Base-by-base conservation (phyloP, 2,888 invertebrate species). In the Melieria crassipennis region DNA sequence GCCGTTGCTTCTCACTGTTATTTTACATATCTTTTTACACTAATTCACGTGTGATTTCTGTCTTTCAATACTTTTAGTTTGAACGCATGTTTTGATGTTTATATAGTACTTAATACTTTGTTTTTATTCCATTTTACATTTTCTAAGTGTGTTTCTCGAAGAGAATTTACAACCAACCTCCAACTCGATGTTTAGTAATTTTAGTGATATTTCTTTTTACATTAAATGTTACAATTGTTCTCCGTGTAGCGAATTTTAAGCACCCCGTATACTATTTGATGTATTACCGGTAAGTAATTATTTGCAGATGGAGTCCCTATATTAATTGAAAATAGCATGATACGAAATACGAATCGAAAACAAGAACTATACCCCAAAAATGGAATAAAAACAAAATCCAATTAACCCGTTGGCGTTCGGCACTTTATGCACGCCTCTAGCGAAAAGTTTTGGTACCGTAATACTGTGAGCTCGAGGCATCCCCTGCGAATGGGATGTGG, bases 221-320 rank as follows among this genome's bases (percentile, higher is more conserved):
- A 80, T 81, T 82, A 81, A 83, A 83, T 80, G 84, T 83, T 83
- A 82, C 83, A 82, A 83, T 82, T 78, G 80, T 83, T 82, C 82
- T 84, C 83, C 82, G 84, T 83, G 82, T 83, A 84, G 84, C 83
- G 81, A 84, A 83, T 83, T 80, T 82, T 83, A 83, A 83, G 80
- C 83, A 84, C 83, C 82, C 84, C 79, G 83, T 83, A 81, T 83
- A 83, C 84, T 82, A 81, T 83, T 82, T 84, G 84, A 83, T 81
- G 83, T 83, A 83, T 78, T 82, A 82, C 80, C 81, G 84, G 83
- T 83, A 83, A 84, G 83, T 83, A 83, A 83, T 69, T 69, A 76
- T 74, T 73, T 60, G 46, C 57, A 48, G 46, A 55, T 55, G 52
- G n/a, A 9, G 42, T 30, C 43, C 30, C 45, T 73, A 72, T n/a